Percentiles rank a stretch among this genome's conserved stretches.
Evolutionary conservation across 2,888 invertebrate genomes (phyloP).

Genomic region (Ischnus inquisitorius): DNA sequence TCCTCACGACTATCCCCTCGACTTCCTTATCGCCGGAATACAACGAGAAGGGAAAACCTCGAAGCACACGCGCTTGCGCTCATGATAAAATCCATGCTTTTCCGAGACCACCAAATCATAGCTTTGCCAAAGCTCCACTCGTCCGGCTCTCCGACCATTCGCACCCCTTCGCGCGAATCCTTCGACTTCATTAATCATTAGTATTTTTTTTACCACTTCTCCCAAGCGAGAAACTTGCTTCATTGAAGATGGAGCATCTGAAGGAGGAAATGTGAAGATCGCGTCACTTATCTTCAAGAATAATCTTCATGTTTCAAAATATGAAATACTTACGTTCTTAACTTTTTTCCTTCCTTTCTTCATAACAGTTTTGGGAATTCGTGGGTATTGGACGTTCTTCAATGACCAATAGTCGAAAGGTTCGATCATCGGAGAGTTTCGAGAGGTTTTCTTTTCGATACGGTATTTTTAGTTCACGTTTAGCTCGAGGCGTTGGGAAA

Average conservation of each 20-base stretch:
- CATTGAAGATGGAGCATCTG: not conserved
- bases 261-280: not conserved
- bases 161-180: not conserved
- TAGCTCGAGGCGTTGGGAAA: constrained; percentile 25
- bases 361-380: too few relatives aligned
- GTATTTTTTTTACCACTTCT: not conserved
- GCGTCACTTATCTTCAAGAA: not conserved
- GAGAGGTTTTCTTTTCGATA: not conserved
- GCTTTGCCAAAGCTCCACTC: constrained; percentile 23
- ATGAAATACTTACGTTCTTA: too few relatives aligned
- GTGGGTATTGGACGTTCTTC: too few relatives aligned
- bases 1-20: constrained; percentile 27
- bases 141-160: not conserved
- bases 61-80: constrained; percentile 8
- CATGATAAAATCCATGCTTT: constrained; percentile 43
- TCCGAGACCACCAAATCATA: constrained; percentile 37
- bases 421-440: not conserved
- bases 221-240: not conserved
- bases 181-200: not conserved
- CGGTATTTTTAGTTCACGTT: constrained; percentile 29
- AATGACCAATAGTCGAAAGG: not conserved
- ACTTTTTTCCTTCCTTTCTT: too few relatives aligned
- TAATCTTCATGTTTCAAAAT: too few relatives aligned
- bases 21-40: constrained; percentile 50
- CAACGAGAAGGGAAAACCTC: constrained; percentile 36